Conservation (phyloP, 2,888 invertebrate species). For the Tetramorium bicarinatum region DNA sequence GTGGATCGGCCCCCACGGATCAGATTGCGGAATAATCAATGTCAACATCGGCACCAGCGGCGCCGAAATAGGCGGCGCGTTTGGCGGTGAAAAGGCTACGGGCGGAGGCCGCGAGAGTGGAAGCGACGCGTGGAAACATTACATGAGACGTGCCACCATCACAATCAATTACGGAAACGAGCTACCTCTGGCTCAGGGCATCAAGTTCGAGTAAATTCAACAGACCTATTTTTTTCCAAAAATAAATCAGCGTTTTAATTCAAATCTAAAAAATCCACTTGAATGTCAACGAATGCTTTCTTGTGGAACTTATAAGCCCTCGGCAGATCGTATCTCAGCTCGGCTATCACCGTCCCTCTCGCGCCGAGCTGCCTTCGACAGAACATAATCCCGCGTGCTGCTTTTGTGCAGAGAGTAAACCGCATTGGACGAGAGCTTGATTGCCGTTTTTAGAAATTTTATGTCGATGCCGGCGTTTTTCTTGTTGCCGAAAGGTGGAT, state of each 20-base stretch:
- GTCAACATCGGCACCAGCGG: conserved; percentile 99
- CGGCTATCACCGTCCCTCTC: conserved; percentile 93
- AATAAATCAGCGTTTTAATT: conserved; percentile 67
- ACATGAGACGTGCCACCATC: conserved; percentile 98
- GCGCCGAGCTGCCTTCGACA: conserved; percentile 91
- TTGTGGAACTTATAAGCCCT: conserved; percentile 97
- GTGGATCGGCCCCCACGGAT: conserved; percentile 97
- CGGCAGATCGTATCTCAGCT: conserved; percentile 95
- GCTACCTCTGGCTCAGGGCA: conserved; percentile 98
- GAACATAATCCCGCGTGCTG: conserved; percentile 93
- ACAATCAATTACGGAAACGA: conserved; percentile 98
- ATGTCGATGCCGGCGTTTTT: conserved; percentile 96
- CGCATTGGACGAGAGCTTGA: conserved; percentile 90
- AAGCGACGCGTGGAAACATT: conserved; percentile 99
- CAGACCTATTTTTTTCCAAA: conserved; percentile 4
- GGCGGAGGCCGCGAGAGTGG: conserved; percentile 99
- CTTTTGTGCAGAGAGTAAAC: conserved; percentile 99
- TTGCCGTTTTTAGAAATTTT: conserved; percentile 93
- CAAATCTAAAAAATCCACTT: conserved; percentile 95
- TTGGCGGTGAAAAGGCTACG: conserved; percentile 97
- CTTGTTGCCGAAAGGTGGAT: conserved; percentile 99
- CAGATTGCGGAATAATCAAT: conserved; percentile 99
- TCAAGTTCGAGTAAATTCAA: conserved; percentile 94
- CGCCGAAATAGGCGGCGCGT: conserved; percentile 99
- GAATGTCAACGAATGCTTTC: conserved; percentile 93